phyloP scores from a whole-genome alignment of 2,888 invertebrate genomes.

The Gymnocheta viridis region DNA sequence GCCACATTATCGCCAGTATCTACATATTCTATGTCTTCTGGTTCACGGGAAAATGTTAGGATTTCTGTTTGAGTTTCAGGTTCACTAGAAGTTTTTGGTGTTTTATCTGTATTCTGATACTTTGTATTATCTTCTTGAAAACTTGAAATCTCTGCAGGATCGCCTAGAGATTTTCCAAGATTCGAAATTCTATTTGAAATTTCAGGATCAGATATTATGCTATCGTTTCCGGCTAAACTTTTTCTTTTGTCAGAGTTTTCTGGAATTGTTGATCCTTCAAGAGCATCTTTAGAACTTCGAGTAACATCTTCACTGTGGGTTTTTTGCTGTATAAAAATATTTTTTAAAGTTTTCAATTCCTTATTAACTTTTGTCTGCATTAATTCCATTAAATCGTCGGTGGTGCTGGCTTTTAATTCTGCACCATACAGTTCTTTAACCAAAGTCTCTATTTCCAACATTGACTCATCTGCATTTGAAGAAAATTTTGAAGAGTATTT shows the following conservation, averaged over 20 bases:
- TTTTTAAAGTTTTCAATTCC: constrained; percentile 42
- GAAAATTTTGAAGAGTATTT: constrained; percentile 63
- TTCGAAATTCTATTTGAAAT: neutral
- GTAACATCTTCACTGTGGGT: neutral
- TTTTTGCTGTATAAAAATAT: neutral
- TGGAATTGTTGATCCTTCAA: neutral
- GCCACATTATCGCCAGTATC: constrained; percentile 73
- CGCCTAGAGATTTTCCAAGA: neutral
- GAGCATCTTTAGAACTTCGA: neutral
- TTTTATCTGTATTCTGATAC: neutral
- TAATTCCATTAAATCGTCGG: constrained; percentile 51
- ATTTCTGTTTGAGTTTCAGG: constrained; percentile 41
- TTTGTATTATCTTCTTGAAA: neutral
- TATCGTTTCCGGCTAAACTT: neutral
- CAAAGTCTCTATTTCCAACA: constrained; percentile 51
- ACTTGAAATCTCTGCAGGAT: neutral
- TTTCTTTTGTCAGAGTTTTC: neutral
- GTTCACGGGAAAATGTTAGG: constrained; percentile 48
- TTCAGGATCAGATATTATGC: neutral
- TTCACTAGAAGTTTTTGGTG: neutral
- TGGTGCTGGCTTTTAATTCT: constrained; percentile 14
- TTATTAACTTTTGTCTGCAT: constrained; percentile 37
- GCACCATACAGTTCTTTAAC: constrained; percentile 58
- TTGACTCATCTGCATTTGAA: constrained; percentile 54
- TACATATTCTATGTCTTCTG: constrained; percentile 67